Percentiles rank a stretch among this genome's conserved stretches.
Evolutionary conservation across 2,113 vertebrate species (phyloP).

Genomic region (Mirounga angustirostris): DNA sequence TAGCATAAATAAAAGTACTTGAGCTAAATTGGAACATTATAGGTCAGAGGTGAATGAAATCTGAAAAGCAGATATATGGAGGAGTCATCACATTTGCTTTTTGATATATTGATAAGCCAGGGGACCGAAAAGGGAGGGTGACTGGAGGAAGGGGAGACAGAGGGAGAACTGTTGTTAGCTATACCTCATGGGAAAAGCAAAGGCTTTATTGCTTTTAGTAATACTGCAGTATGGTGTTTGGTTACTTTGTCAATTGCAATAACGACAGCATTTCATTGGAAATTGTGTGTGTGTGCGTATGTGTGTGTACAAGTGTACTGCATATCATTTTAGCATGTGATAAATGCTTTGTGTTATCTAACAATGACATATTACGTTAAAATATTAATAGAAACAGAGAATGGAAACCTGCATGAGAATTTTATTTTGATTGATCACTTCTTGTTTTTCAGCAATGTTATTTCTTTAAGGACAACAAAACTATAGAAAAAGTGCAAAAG

Average conservation of each 20-base stretch:
- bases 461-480: slow-evolving; percentile 13
- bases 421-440: slow-evolving; percentile 40
- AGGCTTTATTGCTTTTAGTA: slow-evolving; percentile 73
- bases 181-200: background rate
- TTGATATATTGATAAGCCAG: slow-evolving; percentile 76
- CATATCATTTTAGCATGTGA: background rate
- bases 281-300: background rate
- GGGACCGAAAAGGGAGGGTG: background rate
- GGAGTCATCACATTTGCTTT: slow-evolving; percentile 58
- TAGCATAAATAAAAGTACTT: slow-evolving; percentile 85
- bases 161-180: background rate
- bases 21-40: slow-evolving; percentile 83
- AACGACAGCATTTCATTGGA: slow-evolving; percentile 65
- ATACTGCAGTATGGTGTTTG: slow-evolving; percentile 9
- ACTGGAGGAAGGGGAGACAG: background rate
- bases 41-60: slow-evolving; percentile 86
- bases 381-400: background rate
- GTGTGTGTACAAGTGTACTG: background rate
- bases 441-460: background rate
- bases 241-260: slow-evolving; percentile 77
- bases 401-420: background rate
- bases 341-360: background rate
- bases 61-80: slow-evolving; percentile 77
- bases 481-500: background rate
- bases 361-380: background rate